Evolutionary conservation across 2,113 vertebrate species (phyloP).

Genomic region (Perca schrenkii): DNA sequence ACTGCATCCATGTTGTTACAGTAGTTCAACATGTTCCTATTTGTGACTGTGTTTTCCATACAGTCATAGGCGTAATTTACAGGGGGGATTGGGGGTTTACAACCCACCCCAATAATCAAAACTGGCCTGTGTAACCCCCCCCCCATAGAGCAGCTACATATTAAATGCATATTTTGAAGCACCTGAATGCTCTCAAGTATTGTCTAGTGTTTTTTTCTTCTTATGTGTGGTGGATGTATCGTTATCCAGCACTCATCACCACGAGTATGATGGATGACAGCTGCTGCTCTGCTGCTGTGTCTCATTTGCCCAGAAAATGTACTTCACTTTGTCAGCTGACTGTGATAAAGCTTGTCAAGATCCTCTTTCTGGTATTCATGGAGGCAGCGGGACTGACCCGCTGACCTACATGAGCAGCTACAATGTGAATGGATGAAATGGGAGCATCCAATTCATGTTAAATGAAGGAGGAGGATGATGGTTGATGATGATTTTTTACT

Average conservation of each 20-base stretch:
- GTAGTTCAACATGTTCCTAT: neutral
- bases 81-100: too few relatives aligned
- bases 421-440: constrained; percentile 38
- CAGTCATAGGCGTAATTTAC: neutral
- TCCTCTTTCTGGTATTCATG: constrained; percentile 37
- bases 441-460: constrained; percentile 45
- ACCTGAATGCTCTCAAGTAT: constrained; percentile 26
- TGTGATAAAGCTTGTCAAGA: constrained; percentile 69
- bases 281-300: constrained; percentile 53
- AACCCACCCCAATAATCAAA: too few relatives aligned
- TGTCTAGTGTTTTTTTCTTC: constrained; percentile 9
- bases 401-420: constrained; percentile 47
- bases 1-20: constrained; percentile 11
- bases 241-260: constrained; percentile 56
- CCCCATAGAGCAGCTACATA: constrained; percentile 31
- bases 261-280: constrained; percentile 57
- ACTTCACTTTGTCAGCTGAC: constrained; percentile 64
- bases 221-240: constrained; percentile 33
- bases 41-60: constrained; percentile 16
- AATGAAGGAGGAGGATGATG: constrained; percentile 52
- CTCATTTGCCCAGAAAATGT: constrained; percentile 72
- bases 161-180: constrained; percentile 32
- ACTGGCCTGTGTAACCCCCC: too few relatives aligned
- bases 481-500: constrained; percentile 47
- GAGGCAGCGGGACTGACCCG: constrained; percentile 36